These are phyloP conservation scores for Idaea straminata DNA, from an alignment of 2,888 invertebrate genomes.

Conservation along the genomic window DNA sequence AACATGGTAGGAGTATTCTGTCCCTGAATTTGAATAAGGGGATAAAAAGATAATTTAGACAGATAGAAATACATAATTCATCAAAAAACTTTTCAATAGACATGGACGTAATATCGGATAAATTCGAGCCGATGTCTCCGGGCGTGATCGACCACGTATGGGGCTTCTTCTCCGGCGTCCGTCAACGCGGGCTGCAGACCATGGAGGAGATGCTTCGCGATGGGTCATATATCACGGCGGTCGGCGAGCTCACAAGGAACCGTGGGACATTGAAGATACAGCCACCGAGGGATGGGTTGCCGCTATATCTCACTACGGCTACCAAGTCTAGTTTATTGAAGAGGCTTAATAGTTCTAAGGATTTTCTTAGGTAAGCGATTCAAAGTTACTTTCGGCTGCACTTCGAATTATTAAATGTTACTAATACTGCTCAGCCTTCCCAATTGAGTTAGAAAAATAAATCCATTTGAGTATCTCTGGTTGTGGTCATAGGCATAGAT, in stretches of 20 bases:
- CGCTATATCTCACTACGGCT: conserved; percentile 89
- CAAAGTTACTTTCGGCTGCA: background rate
- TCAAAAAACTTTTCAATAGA: conserved; percentile 59
- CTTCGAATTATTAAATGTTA: no score
- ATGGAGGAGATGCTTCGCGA: conserved; percentile 93
- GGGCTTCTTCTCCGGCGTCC: conserved; percentile 91
- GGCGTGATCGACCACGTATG: conserved; percentile 89
- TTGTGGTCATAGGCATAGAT: no score
- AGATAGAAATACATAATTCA: conserved; percentile 32
- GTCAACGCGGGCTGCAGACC: conserved; percentile 91
- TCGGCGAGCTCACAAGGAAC: conserved; percentile 87
- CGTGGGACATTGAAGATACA: conserved; percentile 84
- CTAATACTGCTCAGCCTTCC: no score
- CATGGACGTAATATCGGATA: conserved; percentile 90
- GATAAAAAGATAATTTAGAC: conserved; percentile 24
- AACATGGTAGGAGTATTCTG: no score
- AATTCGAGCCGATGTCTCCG: conserved; percentile 88
- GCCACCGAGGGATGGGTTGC: conserved; percentile 85
- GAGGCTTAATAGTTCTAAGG: conserved; percentile 85
- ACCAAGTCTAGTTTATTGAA: conserved; percentile 87
- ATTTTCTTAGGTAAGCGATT: conserved; percentile 81
- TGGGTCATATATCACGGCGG: conserved; percentile 88
- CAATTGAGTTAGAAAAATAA: no score
- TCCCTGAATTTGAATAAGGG: no score
- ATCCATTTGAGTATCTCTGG: no score